A percentile compares a stretch with the other conserved stretches of the same genome.
phyloP scores from a whole-genome alignment of 2,113 vertebrate genomes.

The Dolichallabes microphthalmus region DNA sequence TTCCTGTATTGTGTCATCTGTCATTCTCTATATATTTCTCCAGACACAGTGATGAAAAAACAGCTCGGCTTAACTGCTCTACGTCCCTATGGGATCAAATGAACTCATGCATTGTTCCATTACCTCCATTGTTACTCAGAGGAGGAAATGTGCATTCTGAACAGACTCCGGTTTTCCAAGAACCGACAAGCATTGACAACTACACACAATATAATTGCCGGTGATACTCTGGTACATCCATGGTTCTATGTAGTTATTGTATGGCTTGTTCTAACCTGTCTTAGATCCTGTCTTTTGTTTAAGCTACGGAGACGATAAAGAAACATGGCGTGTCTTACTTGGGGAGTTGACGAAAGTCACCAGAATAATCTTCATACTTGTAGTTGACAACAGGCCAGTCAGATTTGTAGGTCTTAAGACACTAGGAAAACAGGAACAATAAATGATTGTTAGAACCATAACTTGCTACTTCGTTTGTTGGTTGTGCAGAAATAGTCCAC shows the following conservation, averaged over 20 bases:
- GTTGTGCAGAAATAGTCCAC: background rate
- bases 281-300: background rate
- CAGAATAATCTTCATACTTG: conserved; percentile 95
- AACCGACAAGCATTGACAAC: conserved; percentile 38
- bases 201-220: background rate
- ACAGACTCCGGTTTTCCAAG: conserved; percentile 35
- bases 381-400: conserved; percentile 97
- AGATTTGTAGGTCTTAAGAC: conserved; percentile 96
- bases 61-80: background rate
- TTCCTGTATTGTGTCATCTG: background rate
- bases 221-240: conserved; percentile 22
- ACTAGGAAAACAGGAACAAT: conserved; percentile 73
- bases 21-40: background rate
- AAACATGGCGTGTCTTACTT: conserved; percentile 73
- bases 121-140: conserved; percentile 50
- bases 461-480: background rate
- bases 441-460: background rate
- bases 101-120: conserved; percentile 39
- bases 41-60: background rate
- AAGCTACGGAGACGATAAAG: background rate
- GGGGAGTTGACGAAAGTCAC: conserved; percentile 94
- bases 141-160: conserved; percentile 56
- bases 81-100: conserved; percentile 17
- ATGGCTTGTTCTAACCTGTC: conserved; percentile 49
- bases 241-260: conserved; percentile 38